Conservation (phyloP, 2,113 vertebrate genomes). For the Clupea harengus region DNA sequence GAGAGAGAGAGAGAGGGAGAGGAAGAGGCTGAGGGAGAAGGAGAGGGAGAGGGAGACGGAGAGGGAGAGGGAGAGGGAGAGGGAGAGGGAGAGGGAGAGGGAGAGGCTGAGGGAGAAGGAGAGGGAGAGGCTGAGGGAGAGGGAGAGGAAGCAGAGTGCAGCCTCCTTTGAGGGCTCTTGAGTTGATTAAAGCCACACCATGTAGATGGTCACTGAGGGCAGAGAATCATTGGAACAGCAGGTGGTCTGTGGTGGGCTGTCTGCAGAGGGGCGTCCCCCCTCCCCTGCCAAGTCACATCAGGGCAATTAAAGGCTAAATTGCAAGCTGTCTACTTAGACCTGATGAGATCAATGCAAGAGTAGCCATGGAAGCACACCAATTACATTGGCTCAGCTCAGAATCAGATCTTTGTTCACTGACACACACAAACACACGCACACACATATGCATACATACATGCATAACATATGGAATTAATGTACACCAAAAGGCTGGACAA, state of each 20-base stretch:
- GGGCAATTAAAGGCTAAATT: constrained; percentile 61
- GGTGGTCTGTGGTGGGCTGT: constrained; percentile 14
- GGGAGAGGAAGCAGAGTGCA: not conserved
- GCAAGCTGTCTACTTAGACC: constrained; percentile 58
- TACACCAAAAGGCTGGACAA: no score
- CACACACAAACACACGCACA: not conserved
- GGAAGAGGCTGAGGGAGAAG: no score
- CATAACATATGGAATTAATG: not conserved
- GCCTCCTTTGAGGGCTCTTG: not conserved
- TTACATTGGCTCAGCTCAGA: constrained; percentile 61
- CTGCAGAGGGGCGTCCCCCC: constrained; percentile 10
- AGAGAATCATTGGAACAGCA: constrained; percentile 3
- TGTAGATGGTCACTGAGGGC: constrained; percentile 1
- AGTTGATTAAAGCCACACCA: constrained; percentile 42
- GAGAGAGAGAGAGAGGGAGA: no score
- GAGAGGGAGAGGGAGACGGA: no score
- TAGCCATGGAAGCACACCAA: constrained; percentile 56
- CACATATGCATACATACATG: not conserved
- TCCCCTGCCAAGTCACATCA: constrained; percentile 27
- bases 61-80: no score
- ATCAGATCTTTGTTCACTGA: not conserved
- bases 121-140: not conserved
- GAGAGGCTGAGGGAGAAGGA: not conserved
- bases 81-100: not conserved
- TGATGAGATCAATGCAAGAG: constrained; percentile 63